phyloP scores from a whole-genome alignment of 1,140 invertebrate genomes.

The Hyposmocoma kahamanoa region DNA sequence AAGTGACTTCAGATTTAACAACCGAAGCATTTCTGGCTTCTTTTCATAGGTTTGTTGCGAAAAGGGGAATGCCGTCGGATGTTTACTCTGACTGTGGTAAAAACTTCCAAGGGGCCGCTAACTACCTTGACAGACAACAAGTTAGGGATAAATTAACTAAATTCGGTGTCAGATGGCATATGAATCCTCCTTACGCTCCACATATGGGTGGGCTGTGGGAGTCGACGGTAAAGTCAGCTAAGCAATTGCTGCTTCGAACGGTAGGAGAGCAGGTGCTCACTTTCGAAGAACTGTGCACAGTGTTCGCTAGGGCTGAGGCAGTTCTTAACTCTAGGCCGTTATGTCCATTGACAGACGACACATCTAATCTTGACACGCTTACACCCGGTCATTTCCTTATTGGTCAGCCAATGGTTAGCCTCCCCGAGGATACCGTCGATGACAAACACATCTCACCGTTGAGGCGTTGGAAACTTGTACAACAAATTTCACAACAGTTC shows the following conservation, averaged over 20 bases:
- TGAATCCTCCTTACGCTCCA: slow-evolving; percentile 10
- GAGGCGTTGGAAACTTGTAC: slow-evolving; percentile 22
- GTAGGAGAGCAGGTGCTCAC: slow-evolving; percentile 12
- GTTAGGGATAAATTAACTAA: not conserved
- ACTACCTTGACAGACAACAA: not conserved
- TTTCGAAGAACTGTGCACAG: slow-evolving; percentile 22
- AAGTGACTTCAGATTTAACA: not conserved
- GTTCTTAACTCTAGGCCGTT: slow-evolving; percentile 41
- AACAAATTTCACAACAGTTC: slow-evolving; percentile 25
- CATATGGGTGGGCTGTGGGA: slow-evolving; percentile 38
- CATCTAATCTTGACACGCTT: slow-evolving; percentile 9
- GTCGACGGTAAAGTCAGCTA: slow-evolving; percentile 36
- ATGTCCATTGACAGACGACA: slow-evolving; percentile 19
- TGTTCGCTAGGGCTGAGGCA: slow-evolving; percentile 21
- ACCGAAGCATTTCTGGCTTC: not conserved
- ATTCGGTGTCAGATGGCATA: not conserved
- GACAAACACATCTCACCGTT: slow-evolving; percentile 9
- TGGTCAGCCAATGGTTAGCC: slow-evolving; percentile 13
- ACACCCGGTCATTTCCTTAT: slow-evolving; percentile 35
- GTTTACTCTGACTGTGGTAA: not conserved
- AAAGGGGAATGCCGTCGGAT: not conserved
- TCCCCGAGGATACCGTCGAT: slow-evolving; percentile 11
- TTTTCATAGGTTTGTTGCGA: not conserved
- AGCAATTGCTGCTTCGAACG: slow-evolving; percentile 22
- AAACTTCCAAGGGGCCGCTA: not conserved